phyloP scores from a whole-genome alignment of 2,888 invertebrate species.

The Crepidodera aurea region DNA sequence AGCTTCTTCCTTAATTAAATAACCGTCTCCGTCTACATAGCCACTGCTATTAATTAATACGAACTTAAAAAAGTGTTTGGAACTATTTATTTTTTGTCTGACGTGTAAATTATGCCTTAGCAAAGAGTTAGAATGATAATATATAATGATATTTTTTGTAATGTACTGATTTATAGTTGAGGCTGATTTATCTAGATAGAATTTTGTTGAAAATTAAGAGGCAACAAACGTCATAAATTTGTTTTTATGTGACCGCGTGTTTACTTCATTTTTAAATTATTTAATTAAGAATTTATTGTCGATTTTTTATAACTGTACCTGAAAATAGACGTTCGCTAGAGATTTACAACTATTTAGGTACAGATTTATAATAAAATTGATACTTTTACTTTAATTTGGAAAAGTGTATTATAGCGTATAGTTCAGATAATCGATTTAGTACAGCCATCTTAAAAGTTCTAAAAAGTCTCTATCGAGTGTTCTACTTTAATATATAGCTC shows the following conservation, averaged over 20 bases:
- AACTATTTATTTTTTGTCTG: not conserved
- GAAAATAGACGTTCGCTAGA: no score
- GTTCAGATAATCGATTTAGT: no score
- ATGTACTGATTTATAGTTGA: slow-evolving; percentile 10
- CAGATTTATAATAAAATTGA: no score
- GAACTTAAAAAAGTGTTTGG: not conserved
- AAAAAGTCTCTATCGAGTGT: no score
- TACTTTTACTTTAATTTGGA: no score
- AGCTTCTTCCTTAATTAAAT: not conserved
- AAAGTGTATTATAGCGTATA: no score
- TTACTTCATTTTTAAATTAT: not conserved
- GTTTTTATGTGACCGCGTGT: not conserved
- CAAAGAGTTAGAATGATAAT: not conserved
- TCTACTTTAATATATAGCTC: no score
- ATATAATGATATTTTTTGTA: not conserved
- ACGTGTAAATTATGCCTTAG: slow-evolving; percentile 3
- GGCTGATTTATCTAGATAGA: slow-evolving; percentile 5
- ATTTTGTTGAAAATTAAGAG: slow-evolving; percentile 15
- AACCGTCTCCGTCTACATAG: not conserved
- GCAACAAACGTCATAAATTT: slow-evolving; percentile 6
- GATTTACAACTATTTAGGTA: no score
- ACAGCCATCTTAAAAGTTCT: no score
- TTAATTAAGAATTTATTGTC: slow-evolving; percentile 6
- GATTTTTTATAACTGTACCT: no score
- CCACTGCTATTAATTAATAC: not conserved